phyloP scores from a whole-genome alignment of 2,797 vertebrate species.

The Tarsius wallacei region DNA sequence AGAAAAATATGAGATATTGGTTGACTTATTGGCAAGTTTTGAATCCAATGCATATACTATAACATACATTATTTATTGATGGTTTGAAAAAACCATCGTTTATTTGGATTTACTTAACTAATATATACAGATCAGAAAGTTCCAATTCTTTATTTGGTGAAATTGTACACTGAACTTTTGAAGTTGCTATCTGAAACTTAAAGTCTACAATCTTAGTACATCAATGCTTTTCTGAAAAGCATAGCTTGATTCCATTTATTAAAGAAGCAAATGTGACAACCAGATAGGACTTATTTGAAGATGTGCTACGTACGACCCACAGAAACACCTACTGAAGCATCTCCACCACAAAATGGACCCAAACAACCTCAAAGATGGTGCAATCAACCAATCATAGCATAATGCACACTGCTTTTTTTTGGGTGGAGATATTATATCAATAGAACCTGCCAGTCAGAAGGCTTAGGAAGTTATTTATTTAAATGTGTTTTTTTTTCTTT shows the following conservation, averaged over 20 bases:
- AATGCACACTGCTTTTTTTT: background rate
- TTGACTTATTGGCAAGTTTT: conserved; percentile 27
- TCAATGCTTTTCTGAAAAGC: conserved; percentile 8
- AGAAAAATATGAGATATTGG: background rate
- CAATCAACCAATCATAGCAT: background rate
- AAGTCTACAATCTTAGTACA: background rate
- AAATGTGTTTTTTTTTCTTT: conserved; percentile 60
- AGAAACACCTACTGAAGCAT: conserved; percentile 38
- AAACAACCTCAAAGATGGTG: conserved; percentile 30
- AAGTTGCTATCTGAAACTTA: background rate
- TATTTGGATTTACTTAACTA: conserved; percentile 3
- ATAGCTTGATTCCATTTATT: background rate
- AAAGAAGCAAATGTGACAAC: conserved; percentile 70
- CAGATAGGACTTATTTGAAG: conserved; percentile 63
- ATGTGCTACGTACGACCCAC: background rate
- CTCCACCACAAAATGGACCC: conserved; percentile 33
- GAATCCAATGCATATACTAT: background rate
- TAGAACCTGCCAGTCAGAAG: conserved; percentile 76
- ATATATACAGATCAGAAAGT: background rate
- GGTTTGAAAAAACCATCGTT: conserved; percentile 50
- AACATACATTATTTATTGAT: conserved; percentile 41
- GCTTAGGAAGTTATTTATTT: conserved; percentile 79
- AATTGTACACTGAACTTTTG: background rate
- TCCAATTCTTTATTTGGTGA: conserved; percentile 3
- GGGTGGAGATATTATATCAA: conserved; percentile 75